These are phyloP conservation scores for Quadriops clusia DNA, from an alignment of 2,888 invertebrate species.

Conservation along the genomic window DNA sequence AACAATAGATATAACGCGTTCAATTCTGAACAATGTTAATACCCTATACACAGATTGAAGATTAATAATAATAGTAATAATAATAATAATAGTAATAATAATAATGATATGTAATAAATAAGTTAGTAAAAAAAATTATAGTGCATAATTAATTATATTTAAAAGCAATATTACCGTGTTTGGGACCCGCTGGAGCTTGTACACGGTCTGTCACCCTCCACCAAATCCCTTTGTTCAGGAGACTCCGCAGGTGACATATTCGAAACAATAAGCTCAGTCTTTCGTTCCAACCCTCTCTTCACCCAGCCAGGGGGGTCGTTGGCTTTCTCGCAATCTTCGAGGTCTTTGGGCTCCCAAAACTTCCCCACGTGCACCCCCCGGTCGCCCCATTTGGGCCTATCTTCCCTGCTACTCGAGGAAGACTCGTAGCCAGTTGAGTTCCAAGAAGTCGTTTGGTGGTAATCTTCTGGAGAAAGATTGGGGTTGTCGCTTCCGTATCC, in stretches of 20 bases:
- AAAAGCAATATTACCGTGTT: conserved; percentile 24
- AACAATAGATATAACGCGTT: too few relatives aligned
- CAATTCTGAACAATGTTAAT: too few relatives aligned
- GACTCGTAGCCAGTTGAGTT: conserved; percentile 30
- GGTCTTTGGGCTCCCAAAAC: conserved; percentile 49
- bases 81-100: too few relatives aligned
- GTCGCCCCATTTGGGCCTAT: conserved; percentile 64
- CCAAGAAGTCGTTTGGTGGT: conserved; percentile 19
- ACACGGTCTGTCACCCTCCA: conserved; percentile 31
- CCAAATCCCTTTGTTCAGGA: conserved; percentile 33
- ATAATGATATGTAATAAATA: too few relatives aligned
- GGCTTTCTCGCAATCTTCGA: conserved; percentile 16
- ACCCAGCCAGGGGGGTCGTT: conserved; percentile 41
- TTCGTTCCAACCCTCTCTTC: conserved; percentile 40
- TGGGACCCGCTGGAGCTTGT: conserved; percentile 29
- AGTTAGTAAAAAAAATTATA: too few relatives aligned
- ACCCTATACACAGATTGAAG: too few relatives aligned
- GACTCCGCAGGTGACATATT: conserved; percentile 35
- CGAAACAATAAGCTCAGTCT: conserved; percentile 38
- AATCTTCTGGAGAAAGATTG: conserved; percentile 36
- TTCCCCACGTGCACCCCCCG: conserved; percentile 54
- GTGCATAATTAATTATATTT: not conserved
- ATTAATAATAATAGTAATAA: too few relatives aligned
- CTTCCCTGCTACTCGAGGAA: conserved; percentile 40
- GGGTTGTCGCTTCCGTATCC: conserved; percentile 73